Percentiles rank a stretch among this genome's conserved stretches.
These are phyloP conservation scores for Pegea sp. DNA, from an alignment of 23 tunicate species.

Conservation along the genomic window DNA sequence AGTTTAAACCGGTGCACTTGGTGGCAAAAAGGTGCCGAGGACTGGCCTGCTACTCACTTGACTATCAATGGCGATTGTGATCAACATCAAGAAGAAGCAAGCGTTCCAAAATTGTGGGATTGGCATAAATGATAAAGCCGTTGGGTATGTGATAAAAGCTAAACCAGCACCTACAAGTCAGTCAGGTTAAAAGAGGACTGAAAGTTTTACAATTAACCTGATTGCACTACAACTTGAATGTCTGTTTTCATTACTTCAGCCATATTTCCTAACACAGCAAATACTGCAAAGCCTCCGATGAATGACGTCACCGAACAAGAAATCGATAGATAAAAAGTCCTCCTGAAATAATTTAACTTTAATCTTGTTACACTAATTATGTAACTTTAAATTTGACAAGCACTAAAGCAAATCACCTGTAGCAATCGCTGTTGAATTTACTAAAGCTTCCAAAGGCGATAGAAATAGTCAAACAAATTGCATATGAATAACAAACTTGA, in stretches of 20 bases:
- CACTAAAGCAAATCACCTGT: too few relatives aligned
- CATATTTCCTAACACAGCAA: slow-evolving; percentile 25
- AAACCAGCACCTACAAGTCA: slow-evolving; percentile 61
- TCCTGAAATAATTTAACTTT: too few relatives aligned
- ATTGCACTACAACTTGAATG: slow-evolving; percentile 28
- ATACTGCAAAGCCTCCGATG: slow-evolving; percentile 29
- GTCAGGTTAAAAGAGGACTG: too few relatives aligned
- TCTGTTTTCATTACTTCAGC: slow-evolving; percentile 17
- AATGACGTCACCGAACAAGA: slow-evolving; percentile 38
- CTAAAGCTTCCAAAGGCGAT: slow-evolving; percentile 43
- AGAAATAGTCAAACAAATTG: slow-evolving; percentile 24
- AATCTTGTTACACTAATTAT: too few relatives aligned
- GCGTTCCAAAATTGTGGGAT: slow-evolving; percentile 50
- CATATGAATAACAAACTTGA: slow-evolving; percentile 58
- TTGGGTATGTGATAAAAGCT: slow-evolving; percentile 30
- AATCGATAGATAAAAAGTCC: slow-evolving; percentile 8
- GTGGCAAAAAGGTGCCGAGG: too few relatives aligned
- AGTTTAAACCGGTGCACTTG: too few relatives aligned
- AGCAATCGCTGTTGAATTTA: slow-evolving; percentile 28
- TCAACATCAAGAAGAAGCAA: too few relatives aligned
- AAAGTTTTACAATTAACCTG: too few relatives aligned
- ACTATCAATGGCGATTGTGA: slow-evolving; percentile 29
- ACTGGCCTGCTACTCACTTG: too few relatives aligned
- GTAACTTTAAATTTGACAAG: too few relatives aligned
- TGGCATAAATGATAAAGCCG: slow-evolving; percentile 32